Conservation (phyloP, 2,888 invertebrate species). For the Aquatica leii region DNA sequence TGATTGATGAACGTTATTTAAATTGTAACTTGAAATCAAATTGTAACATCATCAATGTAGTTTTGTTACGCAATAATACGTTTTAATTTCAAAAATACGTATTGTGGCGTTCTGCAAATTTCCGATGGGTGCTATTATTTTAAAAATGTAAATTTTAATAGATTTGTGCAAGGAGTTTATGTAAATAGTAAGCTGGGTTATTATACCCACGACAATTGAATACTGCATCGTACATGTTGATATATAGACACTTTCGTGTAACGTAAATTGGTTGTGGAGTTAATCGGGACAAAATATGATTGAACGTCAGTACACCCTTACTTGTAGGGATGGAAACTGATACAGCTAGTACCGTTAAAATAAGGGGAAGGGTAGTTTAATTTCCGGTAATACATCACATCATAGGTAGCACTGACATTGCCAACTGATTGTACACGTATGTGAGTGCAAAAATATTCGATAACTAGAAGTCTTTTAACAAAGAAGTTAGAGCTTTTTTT, state of each 20-base stretch:
- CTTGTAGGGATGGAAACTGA: slow-evolving; percentile 25
- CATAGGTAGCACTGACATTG: slow-evolving; percentile 5
- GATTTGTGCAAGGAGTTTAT: too few relatives aligned
- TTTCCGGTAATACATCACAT: slow-evolving; percentile 29
- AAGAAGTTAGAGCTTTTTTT: too few relatives aligned
- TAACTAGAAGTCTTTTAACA: too few relatives aligned
- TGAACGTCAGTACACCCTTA: slow-evolving; percentile 21
- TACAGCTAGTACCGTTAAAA: slow-evolving; percentile 29
- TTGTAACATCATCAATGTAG: too few relatives aligned
- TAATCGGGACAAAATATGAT: slow-evolving; percentile 22
- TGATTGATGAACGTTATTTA: slow-evolving; percentile 23
- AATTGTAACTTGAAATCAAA: too few relatives aligned
- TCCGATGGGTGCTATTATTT: too few relatives aligned
- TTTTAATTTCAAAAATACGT: too few relatives aligned
- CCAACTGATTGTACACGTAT: slow-evolving; percentile 3
- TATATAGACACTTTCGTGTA: slow-evolving; percentile 23
- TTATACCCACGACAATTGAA: slow-evolving; percentile 8
- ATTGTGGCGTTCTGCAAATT: too few relatives aligned
- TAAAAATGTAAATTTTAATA: too few relatives aligned
- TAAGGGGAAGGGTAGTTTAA: slow-evolving; percentile 26
- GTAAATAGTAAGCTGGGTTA: too few relatives aligned
- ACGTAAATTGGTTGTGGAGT: slow-evolving; percentile 20
- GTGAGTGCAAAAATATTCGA: too few relatives aligned
- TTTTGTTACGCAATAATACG: too few relatives aligned
- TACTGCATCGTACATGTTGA: slow-evolving; percentile 8